phyloP scores from a whole-genome alignment of 2,797 vertebrate genomes.

The Sylvilagus floridanus region DNA sequence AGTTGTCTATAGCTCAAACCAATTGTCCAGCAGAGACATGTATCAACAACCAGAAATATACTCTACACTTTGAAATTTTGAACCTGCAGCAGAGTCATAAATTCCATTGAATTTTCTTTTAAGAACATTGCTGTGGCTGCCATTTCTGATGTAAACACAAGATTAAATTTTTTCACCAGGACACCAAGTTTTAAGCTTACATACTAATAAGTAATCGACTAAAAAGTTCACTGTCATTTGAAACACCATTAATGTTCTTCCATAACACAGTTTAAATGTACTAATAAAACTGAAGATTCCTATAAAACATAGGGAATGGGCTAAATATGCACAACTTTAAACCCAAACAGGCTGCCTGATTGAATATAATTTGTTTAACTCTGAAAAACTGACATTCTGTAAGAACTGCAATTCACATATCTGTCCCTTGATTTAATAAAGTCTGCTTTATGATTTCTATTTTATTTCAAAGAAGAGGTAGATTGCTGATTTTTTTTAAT shows the following conservation, averaged over 20 bases:
- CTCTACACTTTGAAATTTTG: constrained; percentile 5
- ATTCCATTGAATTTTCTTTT: neutral
- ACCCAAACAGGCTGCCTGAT: constrained; percentile 23
- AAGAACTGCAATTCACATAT: neutral
- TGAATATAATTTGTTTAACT: constrained; percentile 30
- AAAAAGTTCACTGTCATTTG: constrained; percentile 77
- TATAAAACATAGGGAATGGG: constrained; percentile 64
- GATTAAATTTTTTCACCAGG: constrained; percentile 26
- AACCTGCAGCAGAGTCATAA: constrained; percentile 6
- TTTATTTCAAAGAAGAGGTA: constrained; percentile 10
- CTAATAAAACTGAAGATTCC: constrained; percentile 77
- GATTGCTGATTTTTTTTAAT: constrained; percentile 7
- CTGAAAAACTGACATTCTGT: neutral
- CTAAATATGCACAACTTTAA: constrained; percentile 75
- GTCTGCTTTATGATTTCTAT: neutral
- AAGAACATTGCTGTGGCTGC: neutral
- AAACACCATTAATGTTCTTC: constrained; percentile 81
- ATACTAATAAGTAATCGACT: constrained; percentile 72
- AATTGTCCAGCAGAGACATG: neutral
- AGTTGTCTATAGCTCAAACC: neutral
- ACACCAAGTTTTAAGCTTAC: constrained; percentile 18
- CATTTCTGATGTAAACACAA: neutral
- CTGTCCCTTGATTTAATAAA: constrained; percentile 58
- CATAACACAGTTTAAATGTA: constrained; percentile 75
- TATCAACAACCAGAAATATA: constrained; percentile 4